A percentile compares a stretch with the other conserved stretches of the same genome.
These are phyloP conservation scores for Actinia tenebrosa DNA, from an alignment of 64 coral and sea anemone genomes.

Conservation along the genomic window DNA sequence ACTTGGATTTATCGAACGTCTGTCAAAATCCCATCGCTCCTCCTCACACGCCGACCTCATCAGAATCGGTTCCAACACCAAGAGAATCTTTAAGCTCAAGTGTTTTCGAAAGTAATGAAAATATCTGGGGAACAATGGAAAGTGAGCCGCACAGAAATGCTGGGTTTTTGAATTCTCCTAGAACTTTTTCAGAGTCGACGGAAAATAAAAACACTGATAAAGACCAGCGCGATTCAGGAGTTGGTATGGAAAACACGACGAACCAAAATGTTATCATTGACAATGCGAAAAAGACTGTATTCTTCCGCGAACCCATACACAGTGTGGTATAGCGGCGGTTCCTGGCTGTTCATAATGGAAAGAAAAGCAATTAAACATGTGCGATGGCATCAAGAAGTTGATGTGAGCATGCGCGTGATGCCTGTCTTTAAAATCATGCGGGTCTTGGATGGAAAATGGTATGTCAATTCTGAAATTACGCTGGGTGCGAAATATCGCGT, in stretches of 20 bases:
- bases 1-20: conserved; percentile 23
- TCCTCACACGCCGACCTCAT: conserved; percentile 40
- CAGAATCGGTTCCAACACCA: conserved; percentile 42
- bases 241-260: neutral
- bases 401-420: neutral
- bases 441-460: neutral
- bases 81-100: conserved; percentile 46
- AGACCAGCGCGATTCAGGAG: conserved; percentile 28
- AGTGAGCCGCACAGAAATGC: conserved; percentile 17
- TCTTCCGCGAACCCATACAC: neutral
- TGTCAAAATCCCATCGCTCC: conserved; percentile 16
- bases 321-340: neutral
- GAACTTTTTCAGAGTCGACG: neutral
- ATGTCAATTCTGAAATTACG: neutral
- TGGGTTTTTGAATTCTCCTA: neutral
- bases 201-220: conserved; percentile 4
- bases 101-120: conserved; percentile 29
- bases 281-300: conserved; percentile 6
- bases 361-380: neutral
- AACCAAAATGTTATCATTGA: neutral
- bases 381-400: neutral
- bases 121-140: neutral
- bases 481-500: neutral
- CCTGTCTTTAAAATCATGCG: neutral
- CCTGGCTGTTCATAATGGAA: neutral